These are phyloP conservation scores for Zele albiditarsus DNA, from an alignment of 2,888 invertebrate species.

Conservation along the genomic window DNA sequence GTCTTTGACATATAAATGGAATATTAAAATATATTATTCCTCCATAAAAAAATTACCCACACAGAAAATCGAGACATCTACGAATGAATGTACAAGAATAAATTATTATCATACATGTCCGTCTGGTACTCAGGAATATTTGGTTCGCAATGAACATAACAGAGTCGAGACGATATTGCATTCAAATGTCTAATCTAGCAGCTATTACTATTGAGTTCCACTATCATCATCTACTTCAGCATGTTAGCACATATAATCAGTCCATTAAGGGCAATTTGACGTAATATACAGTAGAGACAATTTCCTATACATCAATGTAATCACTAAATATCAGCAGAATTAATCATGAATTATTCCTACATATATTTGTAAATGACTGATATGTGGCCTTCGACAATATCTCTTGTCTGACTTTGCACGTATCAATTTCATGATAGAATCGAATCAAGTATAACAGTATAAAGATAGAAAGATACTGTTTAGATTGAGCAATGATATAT, in stretches of 20 bases:
- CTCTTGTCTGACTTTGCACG: background rate
- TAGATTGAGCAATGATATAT: constrained; percentile 3
- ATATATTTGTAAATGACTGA: background rate
- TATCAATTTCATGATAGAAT: background rate
- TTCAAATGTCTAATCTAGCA: background rate
- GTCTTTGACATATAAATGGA: background rate
- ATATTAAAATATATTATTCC: background rate
- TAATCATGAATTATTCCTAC: background rate
- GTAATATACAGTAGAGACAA: background rate
- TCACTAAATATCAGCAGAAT: background rate
- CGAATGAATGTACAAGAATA: background rate
- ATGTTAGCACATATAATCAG: background rate
- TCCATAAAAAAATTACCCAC: background rate
- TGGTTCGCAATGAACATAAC: background rate
- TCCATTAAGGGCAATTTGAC: background rate
- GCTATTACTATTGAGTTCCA: background rate
- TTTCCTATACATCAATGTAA: background rate
- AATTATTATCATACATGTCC: background rate
- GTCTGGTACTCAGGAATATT: background rate
- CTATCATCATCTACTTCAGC: background rate
- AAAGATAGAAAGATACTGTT: background rate
- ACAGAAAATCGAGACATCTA: background rate
- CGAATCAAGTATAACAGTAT: background rate
- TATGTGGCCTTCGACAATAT: constrained; percentile 1
- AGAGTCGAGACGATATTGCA: background rate